A percentile compares a stretch with the other conserved stretches of the same genome.
Conservation (phyloP, 2,113 vertebrate species). For the Ciconia stormi region DNA sequence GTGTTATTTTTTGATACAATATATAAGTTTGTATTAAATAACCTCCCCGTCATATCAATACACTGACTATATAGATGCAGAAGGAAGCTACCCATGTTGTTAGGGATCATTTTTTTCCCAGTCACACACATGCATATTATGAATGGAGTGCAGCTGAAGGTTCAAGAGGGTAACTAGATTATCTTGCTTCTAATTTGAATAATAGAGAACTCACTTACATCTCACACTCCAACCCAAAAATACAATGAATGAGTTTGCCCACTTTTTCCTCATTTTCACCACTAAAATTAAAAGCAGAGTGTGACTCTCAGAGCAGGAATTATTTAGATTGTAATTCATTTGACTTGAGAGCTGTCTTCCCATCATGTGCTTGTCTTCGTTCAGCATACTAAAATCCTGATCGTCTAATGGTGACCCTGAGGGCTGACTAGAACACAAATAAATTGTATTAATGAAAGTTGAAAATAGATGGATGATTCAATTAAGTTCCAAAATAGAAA, state of each 20-base stretch:
- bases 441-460: not conserved
- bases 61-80: not conserved
- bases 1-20: not conserved
- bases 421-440: not conserved
- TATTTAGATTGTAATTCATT: not conserved
- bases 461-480: not conserved
- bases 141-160: not conserved
- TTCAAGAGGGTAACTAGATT: not conserved
- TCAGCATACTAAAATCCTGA: not conserved
- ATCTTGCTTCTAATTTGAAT: not conserved
- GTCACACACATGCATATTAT: rapidly evolving
- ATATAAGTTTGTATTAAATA: not conserved
- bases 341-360: not conserved
- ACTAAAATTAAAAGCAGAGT: not conserved
- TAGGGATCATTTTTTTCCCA: not conserved
- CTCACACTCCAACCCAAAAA: not conserved
- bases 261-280: not conserved
- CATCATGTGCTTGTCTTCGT: not conserved
- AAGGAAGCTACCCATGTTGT: not conserved
- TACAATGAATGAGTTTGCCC: not conserved
- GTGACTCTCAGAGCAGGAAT: not conserved
- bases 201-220: not conserved
- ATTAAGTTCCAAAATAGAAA: not conserved
- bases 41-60: not conserved
- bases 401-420: not conserved